Percentiles rank a stretch among this genome's conserved stretches.
Evolutionary conservation across 2,888 invertebrate species (phyloP).

Genomic region (Leptinotarsa rubiginosa): DNA sequence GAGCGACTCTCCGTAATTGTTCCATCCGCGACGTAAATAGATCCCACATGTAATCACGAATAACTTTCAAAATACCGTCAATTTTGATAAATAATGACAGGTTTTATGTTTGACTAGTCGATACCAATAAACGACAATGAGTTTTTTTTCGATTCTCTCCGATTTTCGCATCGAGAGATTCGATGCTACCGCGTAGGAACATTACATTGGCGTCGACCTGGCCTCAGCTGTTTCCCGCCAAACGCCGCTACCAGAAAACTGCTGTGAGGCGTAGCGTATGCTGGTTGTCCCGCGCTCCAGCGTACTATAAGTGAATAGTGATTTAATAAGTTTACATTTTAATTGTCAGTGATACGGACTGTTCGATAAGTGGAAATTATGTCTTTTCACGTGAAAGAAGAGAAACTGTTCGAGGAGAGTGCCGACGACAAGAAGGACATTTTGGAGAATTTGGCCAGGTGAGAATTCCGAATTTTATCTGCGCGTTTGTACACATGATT

Average conservation of each 20-base stretch:
- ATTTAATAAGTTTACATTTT: constrained; percentile 48
- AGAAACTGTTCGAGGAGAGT: constrained; percentile 69
- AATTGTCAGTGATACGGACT: constrained; percentile 55
- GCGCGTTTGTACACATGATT: constrained; percentile 62
- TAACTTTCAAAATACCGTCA: constrained; percentile 31
- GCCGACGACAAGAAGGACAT: constrained; percentile 69
- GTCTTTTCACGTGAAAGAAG: constrained; percentile 70
- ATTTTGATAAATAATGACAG: constrained; percentile 36
- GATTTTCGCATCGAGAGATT: constrained; percentile 18
- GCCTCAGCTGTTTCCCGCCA: constrained; percentile 80
- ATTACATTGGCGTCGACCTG: constrained; percentile 66
- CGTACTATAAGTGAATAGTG: constrained; percentile 54
- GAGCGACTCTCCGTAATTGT: constrained; percentile 63
- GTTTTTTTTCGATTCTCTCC: background rate
- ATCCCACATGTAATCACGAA: constrained; percentile 54
- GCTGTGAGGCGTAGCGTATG: constrained; percentile 70
- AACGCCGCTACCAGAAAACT: constrained; percentile 75
- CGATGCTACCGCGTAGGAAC: constrained; percentile 58
- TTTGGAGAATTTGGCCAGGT: constrained; percentile 67
- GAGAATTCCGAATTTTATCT: constrained; percentile 58
- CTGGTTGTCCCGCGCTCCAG: constrained; percentile 65
- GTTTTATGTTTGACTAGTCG: constrained; percentile 31
- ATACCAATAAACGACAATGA: background rate
- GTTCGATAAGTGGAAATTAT: constrained; percentile 57
- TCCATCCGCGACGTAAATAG: constrained; percentile 66